Base-by-base conservation (phyloP, 1,140 invertebrate genomes). In the Atta texana region DNA sequence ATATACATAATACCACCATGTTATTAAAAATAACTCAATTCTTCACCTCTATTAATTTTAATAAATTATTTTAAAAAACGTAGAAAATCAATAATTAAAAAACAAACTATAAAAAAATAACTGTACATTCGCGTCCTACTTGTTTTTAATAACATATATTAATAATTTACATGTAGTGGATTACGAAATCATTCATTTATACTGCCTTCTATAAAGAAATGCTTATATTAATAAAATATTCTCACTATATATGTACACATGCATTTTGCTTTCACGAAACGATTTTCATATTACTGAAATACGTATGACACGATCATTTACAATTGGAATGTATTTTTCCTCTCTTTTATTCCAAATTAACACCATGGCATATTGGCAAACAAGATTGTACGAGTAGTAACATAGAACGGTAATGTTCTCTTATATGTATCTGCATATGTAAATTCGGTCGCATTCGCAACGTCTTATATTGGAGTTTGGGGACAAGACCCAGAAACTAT, bases 401-500 rank as follows among this genome's bases (percentile, higher is more conserved):
- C 5, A 14, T n/a, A 24, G 63, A 81, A 71, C 28, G n/a, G n/a
- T 64, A 39, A 72, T 74, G 18, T 34, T 12, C 24, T 68, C 28
- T 14, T 71, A 66, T 18, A 34, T 16, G 8, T 49, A 57, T 59
- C n/a, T 39, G 53, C 24, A 59, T 49, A 74, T 75, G 80, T 44
- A 84, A 84, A 84, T 74, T 84, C 39, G 80, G 7, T 61, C 55
- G 39, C 39, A 82, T 74, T 82, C 55, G 74, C 59, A 14, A 21
- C 82, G 51, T 66, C 74, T 75, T 85, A 78, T 51, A 78, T 76
- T 28, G 61, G 49, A 39, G 34, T 59, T 66, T 18, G 34, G 61
- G 59, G 75, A 81, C 84, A 31, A 24, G 59, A 64, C 21, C 75
- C 74, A 76, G 71, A 78, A 75, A 86, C 53, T 72, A 85, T 90